Evolutionary conservation across 2,797 vertebrate genomes (phyloP), one percentile per base, ranked within the genome.

Genomic region (Sylvilagus floridanus): DNA sequence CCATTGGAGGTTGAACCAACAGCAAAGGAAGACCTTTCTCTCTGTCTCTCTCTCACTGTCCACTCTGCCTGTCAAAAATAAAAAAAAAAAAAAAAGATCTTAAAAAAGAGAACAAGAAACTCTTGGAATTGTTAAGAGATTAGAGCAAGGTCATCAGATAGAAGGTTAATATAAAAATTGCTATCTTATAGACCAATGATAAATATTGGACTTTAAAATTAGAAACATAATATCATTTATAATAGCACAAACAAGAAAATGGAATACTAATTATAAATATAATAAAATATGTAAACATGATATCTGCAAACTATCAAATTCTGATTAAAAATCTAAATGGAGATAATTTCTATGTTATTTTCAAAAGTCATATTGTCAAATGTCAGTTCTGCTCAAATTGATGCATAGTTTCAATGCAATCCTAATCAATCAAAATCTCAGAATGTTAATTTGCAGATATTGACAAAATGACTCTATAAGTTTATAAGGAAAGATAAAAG

Each of bases 151-250:
- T 66, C 17, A 47, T 73, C 72, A 42, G 10, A 71, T 47, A 26
- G 6, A 85, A 75, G 30, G 5, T 73, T 93, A 71, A 76, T 63
- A 62, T 62, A 90, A 4, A 65, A 82, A 50, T 35, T 84, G 26
- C 12, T 79, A 79, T 32, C 24, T n/a, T 81, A 57, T 68, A 62
- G 72, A 50, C 30, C 17, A 90, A 37, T 35, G 77, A 90, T 54
- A 30, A 68, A n/a, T 21, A 77, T 14, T 91, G 24, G 37, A 37
- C 83, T 87, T 91, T 65, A 26, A 93, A 83, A 87, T 83, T 30
- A 82, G 75, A 84, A 77, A n/a, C 42, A 7, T 19, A 86, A 71
- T 76, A n/a, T 7, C 1, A 42, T 37, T 84, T 73, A 60, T 2
- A 65, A 50, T 26, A 77, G 16, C 16, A 57, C 19, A 30, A 54